Percentiles rank a stretch among this genome's conserved stretches.
Conservation (phyloP, 1,140 invertebrate species). For the Ctenoplectra terminalis region DNA sequence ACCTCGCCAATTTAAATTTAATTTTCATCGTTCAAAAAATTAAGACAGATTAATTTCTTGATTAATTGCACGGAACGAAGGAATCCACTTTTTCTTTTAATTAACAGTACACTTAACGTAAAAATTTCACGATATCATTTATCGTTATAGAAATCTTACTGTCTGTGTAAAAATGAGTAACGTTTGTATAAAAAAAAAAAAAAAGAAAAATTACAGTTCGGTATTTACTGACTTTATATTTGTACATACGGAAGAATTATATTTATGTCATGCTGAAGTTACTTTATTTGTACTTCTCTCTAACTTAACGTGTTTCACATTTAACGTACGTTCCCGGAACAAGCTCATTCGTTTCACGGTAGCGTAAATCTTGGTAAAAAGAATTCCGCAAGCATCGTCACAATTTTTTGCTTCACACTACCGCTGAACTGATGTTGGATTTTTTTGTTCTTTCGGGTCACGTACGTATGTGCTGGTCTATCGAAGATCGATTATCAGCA, state of each 20-base stretch:
- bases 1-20: too few species aligned
- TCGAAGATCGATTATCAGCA: too few species aligned
- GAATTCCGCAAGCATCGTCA: background rate
- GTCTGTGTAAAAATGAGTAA: too few species aligned
- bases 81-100: too few species aligned
- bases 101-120: too few species aligned
- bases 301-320: background rate
- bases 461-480: too few species aligned
- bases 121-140: background rate
- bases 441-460: background rate
- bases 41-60: too few species aligned
- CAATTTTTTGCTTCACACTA: slow-evolving; percentile 1
- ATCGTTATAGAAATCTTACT: too few species aligned
- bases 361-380: background rate
- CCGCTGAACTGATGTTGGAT: background rate
- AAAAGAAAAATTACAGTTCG: too few species aligned
- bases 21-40: too few species aligned
- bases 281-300: slow-evolving; percentile 1
- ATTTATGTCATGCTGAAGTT: background rate
- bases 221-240: background rate
- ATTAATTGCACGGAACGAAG: too few species aligned
- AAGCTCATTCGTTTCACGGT: background rate
- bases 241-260: background rate
- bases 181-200: too few species aligned
- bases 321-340: background rate